phyloP scores from a whole-genome alignment of 2,113 vertebrate species.

The Oreamnos americanus region DNA sequence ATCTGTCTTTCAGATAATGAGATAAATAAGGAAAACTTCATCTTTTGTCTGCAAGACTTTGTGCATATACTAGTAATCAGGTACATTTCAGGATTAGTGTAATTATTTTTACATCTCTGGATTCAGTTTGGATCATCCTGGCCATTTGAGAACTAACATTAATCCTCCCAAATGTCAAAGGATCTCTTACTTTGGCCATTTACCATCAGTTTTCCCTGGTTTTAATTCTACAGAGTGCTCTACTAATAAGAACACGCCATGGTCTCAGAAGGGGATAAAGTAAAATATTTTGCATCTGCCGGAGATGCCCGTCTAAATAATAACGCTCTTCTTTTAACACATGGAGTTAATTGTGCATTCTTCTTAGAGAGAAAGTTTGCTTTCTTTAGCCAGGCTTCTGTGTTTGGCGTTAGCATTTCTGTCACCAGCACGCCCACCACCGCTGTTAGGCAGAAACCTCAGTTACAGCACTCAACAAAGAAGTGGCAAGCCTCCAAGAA shows the following conservation, averaged over 20 bases:
- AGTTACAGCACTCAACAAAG: constrained; percentile 61
- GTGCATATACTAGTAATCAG: neutral
- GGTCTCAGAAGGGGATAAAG: neutral
- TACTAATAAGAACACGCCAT: neutral
- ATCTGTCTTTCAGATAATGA: constrained; percentile 9
- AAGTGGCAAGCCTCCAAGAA: constrained; percentile 75
- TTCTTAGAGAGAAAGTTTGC: constrained; percentile 34
- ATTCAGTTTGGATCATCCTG: neutral
- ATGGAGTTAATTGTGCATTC: neutral
- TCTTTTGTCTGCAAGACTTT: neutral
- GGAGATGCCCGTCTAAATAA: neutral
- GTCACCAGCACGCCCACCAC: constrained; percentile 20
- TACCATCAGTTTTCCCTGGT: neutral
- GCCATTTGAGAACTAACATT: neutral
- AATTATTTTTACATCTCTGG: neutral
- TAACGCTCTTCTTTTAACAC: constrained; percentile 27
- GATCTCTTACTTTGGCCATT: neutral
- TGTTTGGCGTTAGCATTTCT: constrained; percentile 73
- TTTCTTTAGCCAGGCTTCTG: constrained; percentile 72
- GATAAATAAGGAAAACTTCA: neutral
- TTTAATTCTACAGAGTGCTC: neutral
- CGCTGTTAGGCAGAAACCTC: constrained; percentile 27
- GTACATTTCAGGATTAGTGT: neutral
- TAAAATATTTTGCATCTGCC: constrained; percentile 16
- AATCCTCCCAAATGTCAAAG: neutral